Percentiles rank a stretch among this genome's conserved stretches.
These are phyloP conservation scores for Lissocephala sabroskyi DNA, from an alignment of 2,888 invertebrate genomes.

Conservation along the genomic window DNA sequence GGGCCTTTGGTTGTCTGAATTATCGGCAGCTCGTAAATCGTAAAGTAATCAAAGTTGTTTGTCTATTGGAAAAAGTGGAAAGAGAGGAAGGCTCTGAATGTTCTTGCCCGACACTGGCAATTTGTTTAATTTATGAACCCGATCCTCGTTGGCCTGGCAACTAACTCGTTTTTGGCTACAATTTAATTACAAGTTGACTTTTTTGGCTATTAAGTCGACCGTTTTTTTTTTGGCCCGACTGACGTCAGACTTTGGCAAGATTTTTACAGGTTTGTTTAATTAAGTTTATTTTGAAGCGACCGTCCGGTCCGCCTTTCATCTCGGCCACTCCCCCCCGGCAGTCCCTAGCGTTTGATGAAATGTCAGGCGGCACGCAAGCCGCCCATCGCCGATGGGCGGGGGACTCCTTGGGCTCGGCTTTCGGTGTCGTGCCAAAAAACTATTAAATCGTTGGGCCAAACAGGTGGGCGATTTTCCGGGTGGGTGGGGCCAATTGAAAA, in stretches of 20 bases:
- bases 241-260: not conserved
- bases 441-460: constrained; percentile 39
- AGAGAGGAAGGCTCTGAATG: too few relatives aligned
- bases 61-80: too few relatives aligned
- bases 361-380: constrained; percentile 43
- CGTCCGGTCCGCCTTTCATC: too few relatives aligned
- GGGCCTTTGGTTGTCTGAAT: too few relatives aligned
- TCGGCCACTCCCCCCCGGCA: too few relatives aligned
- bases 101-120: too few relatives aligned
- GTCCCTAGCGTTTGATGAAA: constrained; percentile 23
- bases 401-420: constrained; percentile 28
- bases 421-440: constrained; percentile 35
- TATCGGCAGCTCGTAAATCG: too few relatives aligned
- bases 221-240: not conserved
- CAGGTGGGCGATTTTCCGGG: constrained; percentile 42
- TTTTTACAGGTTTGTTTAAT: constrained; percentile 29
- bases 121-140: too few relatives aligned
- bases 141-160: too few relatives aligned
- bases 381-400: too few relatives aligned
- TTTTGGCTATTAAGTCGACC: not conserved
- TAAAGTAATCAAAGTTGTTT: too few relatives aligned
- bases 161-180: not conserved
- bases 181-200: constrained; percentile 3
- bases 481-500: not conserved
- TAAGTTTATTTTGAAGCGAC: constrained; percentile 39